Percentiles rank a stretch among this genome's conserved stretches.
phyloP scores from a whole-genome alignment of 2,797 vertebrate genomes.

The Paguma larvata region DNA sequence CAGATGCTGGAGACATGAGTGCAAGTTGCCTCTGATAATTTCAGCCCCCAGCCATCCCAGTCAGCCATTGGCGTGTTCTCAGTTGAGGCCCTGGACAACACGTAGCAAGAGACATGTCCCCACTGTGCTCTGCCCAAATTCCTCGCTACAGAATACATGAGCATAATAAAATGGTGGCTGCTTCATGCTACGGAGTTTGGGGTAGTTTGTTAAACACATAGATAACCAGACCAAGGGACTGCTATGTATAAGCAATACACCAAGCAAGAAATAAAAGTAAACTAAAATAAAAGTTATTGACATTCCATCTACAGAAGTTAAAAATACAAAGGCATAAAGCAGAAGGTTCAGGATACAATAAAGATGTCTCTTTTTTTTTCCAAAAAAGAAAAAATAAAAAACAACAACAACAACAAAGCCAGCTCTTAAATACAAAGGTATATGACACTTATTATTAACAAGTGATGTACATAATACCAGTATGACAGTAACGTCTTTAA shows the following conservation, averaged over 20 bases:
- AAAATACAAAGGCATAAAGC: slow-evolving; percentile 55
- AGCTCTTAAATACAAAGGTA: neutral
- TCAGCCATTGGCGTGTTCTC: neutral
- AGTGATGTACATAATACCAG: neutral
- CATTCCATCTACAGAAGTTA: neutral
- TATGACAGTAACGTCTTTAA: neutral
- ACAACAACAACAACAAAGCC: too few species aligned
- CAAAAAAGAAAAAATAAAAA: neutral
- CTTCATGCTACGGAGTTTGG: neutral
- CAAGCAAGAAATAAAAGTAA: neutral
- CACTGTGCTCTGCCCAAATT: neutral
- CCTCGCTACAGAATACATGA: neutral
- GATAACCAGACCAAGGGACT: neutral
- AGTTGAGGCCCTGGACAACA: neutral
- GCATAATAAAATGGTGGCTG: neutral
- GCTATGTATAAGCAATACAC: neutral
- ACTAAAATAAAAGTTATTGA: neutral
- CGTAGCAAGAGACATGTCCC: neutral
- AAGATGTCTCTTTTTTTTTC: neutral
- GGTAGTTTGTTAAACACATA: neutral
- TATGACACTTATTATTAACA: neutral
- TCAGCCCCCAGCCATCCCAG: neutral
- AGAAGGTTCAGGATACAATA: neutral
- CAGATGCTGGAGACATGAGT: neutral
- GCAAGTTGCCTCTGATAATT: neutral